Base-by-base conservation (phyloP, 2,797 vertebrate genomes). In the Clarias laeviceps region DNA sequence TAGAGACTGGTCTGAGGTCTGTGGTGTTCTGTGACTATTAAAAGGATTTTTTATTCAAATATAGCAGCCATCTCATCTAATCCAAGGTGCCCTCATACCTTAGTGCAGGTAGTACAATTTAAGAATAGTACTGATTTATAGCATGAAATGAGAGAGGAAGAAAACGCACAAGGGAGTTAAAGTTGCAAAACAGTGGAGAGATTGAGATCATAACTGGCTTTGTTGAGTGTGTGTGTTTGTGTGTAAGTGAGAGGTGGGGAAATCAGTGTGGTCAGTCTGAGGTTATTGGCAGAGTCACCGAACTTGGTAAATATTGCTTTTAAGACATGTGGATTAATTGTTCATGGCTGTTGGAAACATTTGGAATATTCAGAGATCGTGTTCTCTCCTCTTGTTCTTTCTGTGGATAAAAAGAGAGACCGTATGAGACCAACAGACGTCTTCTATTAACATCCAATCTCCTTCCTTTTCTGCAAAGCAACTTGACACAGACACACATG, bases 151-250 rank as follows among this genome's bases (percentile, higher is more conserved):
- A 45, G 8, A 11, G 11, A 29, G 32, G 9, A 18, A 45, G 32
- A 81, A 68, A 74, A 68, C 17, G 22, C 76, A 40, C 5, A 32
- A 54, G 24, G 50, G 77, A 40, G 86, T 80, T 34, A 32, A 37
- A 68, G 82, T 69, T 70, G 29, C 34, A 62, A 27, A 84, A 17
- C n/a, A 80, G 27, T 22, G 76, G 29, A 86, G 66, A 80, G 32
- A 17, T 54, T 87, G 88, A 84, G 81, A 64, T 85, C 84, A 86
- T 86, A 32, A 73, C 17, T 87, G 82, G 72, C 65, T 79, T 40
- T 77, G 54, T 87, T 68, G 64, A 78, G 64, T 82, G 88, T 70
- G 45, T 15, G 76, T 68, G 73, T 56, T 61, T 64, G 64, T 66
- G 57, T 83, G 81, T 27, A 20, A 66, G 65, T 32, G 62, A 34